Evolutionary conservation across 2,888 invertebrate species (phyloP).

Genomic region (Bugulina stolonifera): DNA sequence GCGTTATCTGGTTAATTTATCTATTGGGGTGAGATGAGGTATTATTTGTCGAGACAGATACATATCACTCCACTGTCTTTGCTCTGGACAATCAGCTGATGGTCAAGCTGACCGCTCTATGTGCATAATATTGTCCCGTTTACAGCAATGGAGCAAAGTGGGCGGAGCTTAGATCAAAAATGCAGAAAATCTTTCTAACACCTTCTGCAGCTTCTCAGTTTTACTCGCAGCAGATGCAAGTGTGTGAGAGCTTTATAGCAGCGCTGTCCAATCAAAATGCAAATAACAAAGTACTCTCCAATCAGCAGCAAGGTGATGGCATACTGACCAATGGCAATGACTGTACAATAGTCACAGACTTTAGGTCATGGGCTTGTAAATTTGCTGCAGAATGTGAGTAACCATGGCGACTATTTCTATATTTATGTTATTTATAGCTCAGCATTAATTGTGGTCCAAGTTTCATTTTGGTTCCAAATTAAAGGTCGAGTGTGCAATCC

Average conservation of each 20-base stretch:
- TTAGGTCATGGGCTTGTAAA: neutral
- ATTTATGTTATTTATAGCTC: neutral
- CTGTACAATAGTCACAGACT: neutral
- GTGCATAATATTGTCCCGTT: too few species aligned
- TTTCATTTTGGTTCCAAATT: too few species aligned
- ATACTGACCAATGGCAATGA: too few species aligned
- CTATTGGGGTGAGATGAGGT: too few species aligned
- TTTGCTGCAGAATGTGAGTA: slow-evolving; percentile 21
- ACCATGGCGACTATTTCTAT: neutral
- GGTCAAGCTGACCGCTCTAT: too few species aligned
- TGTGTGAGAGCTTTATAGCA: neutral
- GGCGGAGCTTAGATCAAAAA: slow-evolving; percentile 3
- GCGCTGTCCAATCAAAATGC: neutral
- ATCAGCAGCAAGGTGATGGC: neutral
- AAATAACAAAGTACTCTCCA: neutral
- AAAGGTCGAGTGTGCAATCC: too few species aligned
- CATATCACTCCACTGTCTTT: too few species aligned
- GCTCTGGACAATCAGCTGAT: too few species aligned
- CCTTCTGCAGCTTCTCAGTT: slow-evolving; percentile 12
- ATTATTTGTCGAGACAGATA: too few species aligned
- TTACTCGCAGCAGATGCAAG: neutral
- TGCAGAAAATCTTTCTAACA: slow-evolving; percentile 18
- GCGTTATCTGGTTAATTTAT: too few species aligned
- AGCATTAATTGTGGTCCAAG: too few species aligned
- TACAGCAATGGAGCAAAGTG: slow-evolving; percentile 4